Evolutionary conservation across 2,113 vertebrate species (phyloP).

Genomic region (Trematocara macrostoma): DNA sequence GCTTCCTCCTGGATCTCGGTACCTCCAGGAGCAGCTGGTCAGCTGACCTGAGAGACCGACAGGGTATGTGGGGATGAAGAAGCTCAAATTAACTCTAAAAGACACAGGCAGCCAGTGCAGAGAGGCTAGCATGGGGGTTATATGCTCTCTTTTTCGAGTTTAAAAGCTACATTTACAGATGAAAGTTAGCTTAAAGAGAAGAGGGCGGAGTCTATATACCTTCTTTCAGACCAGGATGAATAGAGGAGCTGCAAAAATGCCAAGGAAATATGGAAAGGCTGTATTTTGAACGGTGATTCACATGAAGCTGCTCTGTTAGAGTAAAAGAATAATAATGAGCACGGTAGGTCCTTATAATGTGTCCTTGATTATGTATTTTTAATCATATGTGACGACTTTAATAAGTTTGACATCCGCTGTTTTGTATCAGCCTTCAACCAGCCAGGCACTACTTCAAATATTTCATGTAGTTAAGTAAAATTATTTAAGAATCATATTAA

Average conservation of each 20-base stretch:
- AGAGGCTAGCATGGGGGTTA: no score
- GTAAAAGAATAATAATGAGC: neutral
- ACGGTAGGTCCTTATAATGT: neutral
- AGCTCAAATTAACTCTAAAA: no score
- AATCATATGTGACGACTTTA: neutral
- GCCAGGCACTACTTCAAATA: neutral
- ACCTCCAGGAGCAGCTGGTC: no score
- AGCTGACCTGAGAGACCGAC: no score
- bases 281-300: neutral
- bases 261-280: neutral
- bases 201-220: neutral
- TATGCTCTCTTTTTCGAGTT: neutral
- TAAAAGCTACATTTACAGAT: neutral
- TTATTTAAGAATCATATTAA: neutral
- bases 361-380: neutral
- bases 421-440: neutral
- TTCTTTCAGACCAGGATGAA: neutral
- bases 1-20: no score
- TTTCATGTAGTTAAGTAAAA: neutral
- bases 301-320: neutral
- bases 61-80: no score
- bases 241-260: neutral
- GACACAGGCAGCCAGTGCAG: no score
- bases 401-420: neutral
- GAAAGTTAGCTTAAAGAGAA: neutral